Evolutionary conservation across 1,140 invertebrate species (phyloP).

Genomic region (Eriocheir sinensis): DNA sequence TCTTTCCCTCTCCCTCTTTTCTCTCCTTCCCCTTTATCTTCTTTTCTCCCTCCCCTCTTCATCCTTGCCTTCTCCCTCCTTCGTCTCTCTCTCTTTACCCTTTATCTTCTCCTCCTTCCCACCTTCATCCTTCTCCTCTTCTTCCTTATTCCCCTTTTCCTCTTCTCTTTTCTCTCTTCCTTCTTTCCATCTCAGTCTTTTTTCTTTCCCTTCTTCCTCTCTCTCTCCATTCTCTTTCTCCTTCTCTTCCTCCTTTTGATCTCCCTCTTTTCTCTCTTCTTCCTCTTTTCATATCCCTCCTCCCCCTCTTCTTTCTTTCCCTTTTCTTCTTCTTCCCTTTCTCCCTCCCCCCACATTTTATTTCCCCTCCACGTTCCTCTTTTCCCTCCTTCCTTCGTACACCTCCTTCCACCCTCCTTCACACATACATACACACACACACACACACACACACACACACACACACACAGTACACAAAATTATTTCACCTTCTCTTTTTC

Average conservation of each 20-base stretch:
- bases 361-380: too few species aligned
- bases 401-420: too few species aligned
- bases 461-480: too few species aligned
- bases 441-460: background rate
- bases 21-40: background rate
- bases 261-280: too few species aligned
- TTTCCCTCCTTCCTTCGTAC: too few species aligned
- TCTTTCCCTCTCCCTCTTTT: background rate
- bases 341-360: too few species aligned
- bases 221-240: background rate
- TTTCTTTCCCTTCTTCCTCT: background rate
- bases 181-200: background rate
- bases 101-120: background rate
- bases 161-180: slow-evolving; percentile 54
- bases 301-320: too few species aligned
- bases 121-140: slow-evolving; percentile 8
- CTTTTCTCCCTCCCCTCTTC: background rate
- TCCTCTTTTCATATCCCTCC: too few species aligned
- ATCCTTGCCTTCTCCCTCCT: background rate
- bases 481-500: too few species aligned
- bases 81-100: background rate
- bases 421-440: background rate
- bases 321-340: too few species aligned
- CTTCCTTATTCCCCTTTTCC: slow-evolving; percentile 33
- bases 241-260: background rate